Percentiles rank a stretch among this genome's conserved stretches.
Conservation (phyloP, 1,140 invertebrate species). For the Magallana ariakensis region DNA sequence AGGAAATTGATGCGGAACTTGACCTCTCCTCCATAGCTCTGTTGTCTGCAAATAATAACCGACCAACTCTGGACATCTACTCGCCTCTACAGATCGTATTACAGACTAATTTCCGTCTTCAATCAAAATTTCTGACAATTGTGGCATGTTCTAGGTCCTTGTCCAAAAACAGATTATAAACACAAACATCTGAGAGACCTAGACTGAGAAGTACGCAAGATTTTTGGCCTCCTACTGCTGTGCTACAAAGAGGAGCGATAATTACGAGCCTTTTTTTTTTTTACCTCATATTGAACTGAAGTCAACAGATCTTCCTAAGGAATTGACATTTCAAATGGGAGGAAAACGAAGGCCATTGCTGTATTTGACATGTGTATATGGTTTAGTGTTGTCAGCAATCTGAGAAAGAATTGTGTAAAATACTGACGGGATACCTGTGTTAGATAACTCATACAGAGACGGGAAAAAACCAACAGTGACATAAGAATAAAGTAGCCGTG, state of each 20-base stretch:
- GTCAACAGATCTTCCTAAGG: not conserved
- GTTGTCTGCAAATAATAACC: not conserved
- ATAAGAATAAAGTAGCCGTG: too few species aligned
- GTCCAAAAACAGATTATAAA: conserved; percentile 3
- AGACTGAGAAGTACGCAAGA: not conserved
- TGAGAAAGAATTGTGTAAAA: too few species aligned
- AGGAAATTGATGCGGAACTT: conserved; percentile 23
- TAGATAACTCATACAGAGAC: too few species aligned
- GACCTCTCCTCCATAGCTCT: not conserved
- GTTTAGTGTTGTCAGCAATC: too few species aligned
- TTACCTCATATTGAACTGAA: not conserved
- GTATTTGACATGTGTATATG: not conserved
- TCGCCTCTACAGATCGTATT: not conserved
- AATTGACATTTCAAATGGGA: not conserved
- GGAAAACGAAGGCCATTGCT: not conserved
- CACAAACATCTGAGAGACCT: not conserved
- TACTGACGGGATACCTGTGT: too few species aligned
- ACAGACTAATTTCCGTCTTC: conserved; percentile 24
- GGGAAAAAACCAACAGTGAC: too few species aligned
- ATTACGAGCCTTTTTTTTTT: conserved; percentile 2
- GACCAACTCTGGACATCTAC: not conserved
- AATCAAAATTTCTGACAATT: not conserved
- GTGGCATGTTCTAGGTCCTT: conserved; percentile 14
- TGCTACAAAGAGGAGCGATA: not conserved
- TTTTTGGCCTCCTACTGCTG: not conserved